Percentiles rank a stretch among this genome's conserved stretches.
Conservation (phyloP, 2,888 invertebrate species). For the Drosophila austrosaltans region DNA sequence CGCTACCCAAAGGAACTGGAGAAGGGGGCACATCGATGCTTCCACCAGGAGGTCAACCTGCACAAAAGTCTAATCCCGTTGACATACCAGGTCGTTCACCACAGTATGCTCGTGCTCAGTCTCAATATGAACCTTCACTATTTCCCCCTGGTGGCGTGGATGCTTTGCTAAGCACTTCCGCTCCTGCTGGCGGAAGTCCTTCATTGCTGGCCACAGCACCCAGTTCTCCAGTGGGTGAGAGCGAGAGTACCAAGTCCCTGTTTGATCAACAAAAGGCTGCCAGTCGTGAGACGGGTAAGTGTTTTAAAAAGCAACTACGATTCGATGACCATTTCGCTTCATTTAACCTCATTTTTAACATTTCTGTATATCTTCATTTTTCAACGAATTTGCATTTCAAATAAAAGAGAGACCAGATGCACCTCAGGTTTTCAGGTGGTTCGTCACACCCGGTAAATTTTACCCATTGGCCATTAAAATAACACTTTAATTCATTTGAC, state of each 20-base stretch:
- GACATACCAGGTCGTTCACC: slow-evolving; percentile 85
- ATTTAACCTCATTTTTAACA: slow-evolving; percentile 59
- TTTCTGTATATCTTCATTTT: slow-evolving; percentile 57
- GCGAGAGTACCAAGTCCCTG: slow-evolving; percentile 79
- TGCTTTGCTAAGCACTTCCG: slow-evolving; percentile 81
- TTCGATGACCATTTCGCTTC: slow-evolving; percentile 19
- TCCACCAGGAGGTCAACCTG: slow-evolving; percentile 60
- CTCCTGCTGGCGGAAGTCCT: slow-evolving; percentile 73
- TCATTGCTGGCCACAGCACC: slow-evolving; percentile 67
- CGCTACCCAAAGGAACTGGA: background rate
- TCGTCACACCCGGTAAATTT: slow-evolving; percentile 82
- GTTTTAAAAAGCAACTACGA: background rate
- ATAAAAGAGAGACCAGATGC: slow-evolving; percentile 75
- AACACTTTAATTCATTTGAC: slow-evolving; percentile 32
- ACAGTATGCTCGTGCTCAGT: slow-evolving; percentile 79
- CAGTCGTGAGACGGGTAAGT: slow-evolving; percentile 82
- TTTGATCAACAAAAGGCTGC: slow-evolving; percentile 69
- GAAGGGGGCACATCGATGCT: slow-evolving; percentile 51
- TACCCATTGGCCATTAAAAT: slow-evolving; percentile 50
- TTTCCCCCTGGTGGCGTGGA: slow-evolving; percentile 83
- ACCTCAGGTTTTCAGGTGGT: slow-evolving; percentile 81
- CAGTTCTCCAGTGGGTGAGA: slow-evolving; percentile 73
- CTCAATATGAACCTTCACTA: slow-evolving; percentile 67
- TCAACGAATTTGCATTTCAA: slow-evolving; percentile 37
- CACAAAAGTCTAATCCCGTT: slow-evolving; percentile 86